phyloP scores from a whole-genome alignment of 2,113 vertebrate genomes.

The Bagarius yarrelli region DNA sequence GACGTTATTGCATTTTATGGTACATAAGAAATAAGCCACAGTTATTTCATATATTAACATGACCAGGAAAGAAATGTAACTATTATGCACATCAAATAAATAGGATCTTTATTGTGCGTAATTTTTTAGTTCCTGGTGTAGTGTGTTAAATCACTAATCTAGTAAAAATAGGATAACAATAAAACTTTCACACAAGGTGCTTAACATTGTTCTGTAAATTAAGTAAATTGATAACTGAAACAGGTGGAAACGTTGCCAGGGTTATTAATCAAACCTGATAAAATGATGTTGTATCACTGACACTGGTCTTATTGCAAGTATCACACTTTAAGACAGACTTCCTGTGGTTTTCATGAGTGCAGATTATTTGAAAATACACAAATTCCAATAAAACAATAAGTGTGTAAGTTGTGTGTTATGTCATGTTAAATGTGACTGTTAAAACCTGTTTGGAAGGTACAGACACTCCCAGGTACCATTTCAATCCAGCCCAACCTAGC shows the following conservation, averaged over 20 bases:
- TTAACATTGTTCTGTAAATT: not conserved
- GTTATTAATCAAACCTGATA: not conserved
- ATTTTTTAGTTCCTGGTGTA: not conserved
- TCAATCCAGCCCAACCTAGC: not conserved
- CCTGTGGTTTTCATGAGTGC: no score
- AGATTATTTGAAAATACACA: not conserved
- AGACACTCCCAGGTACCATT: not conserved
- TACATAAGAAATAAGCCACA: not conserved
- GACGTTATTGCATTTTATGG: not conserved
- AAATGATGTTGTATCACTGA: not conserved
- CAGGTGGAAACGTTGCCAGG: not conserved
- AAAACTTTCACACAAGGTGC: not conserved
- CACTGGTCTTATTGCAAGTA: not conserved
- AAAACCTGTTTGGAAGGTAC: conserved; percentile 5
- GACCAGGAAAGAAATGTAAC: not conserved
- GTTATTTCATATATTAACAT: not conserved
- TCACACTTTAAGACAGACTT: not conserved
- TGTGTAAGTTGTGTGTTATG: not conserved
- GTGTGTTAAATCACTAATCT: not conserved
- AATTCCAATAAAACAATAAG: not conserved
- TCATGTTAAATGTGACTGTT: not conserved
- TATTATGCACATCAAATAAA: not conserved
- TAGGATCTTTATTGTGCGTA: not conserved
- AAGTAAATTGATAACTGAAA: not conserved
- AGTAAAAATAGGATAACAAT: not conserved